phyloP scores from a whole-genome alignment of 2,113 vertebrate species.

The Chamaea fasciata region DNA sequence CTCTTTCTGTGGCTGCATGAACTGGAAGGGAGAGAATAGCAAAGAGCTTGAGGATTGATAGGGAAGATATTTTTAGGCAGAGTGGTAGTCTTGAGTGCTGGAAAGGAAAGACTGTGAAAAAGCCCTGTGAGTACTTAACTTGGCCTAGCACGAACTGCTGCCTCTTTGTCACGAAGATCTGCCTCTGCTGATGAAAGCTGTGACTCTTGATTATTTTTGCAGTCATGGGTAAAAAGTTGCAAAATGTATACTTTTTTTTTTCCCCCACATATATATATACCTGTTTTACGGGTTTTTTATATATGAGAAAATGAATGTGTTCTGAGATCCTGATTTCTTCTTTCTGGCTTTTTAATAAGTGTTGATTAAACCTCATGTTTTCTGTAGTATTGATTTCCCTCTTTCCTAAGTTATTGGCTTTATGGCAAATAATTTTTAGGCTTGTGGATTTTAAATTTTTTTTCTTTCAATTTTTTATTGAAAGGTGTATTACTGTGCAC shows the following conservation, averaged over 20 bases:
- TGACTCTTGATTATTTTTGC: background rate
- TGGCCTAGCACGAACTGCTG: background rate
- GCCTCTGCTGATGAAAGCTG: background rate
- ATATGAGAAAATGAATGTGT: background rate
- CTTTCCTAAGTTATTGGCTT: background rate
- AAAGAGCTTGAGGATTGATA: background rate
- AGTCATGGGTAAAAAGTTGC: background rate
- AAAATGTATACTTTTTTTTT: background rate
- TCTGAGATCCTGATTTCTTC: background rate
- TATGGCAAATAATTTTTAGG: background rate
- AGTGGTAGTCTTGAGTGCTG: background rate
- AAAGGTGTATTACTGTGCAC: background rate
- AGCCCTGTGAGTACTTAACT: background rate
- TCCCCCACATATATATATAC: too few relatives aligned
- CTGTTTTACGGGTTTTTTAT: background rate
- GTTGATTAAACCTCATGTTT: background rate
- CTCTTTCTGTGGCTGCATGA: background rate
- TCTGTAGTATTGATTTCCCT: background rate
- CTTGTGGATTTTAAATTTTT: background rate
- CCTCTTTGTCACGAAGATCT: background rate
- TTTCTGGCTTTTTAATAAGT: background rate
- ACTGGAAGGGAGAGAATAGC: background rate
- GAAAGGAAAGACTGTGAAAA: background rate
- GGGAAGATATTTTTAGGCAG: slow-evolving; percentile 16
- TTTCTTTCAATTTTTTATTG: background rate